phyloP scores from a whole-genome alignment of 2,113 vertebrate genomes.

The Catagonus wagneri region DNA sequence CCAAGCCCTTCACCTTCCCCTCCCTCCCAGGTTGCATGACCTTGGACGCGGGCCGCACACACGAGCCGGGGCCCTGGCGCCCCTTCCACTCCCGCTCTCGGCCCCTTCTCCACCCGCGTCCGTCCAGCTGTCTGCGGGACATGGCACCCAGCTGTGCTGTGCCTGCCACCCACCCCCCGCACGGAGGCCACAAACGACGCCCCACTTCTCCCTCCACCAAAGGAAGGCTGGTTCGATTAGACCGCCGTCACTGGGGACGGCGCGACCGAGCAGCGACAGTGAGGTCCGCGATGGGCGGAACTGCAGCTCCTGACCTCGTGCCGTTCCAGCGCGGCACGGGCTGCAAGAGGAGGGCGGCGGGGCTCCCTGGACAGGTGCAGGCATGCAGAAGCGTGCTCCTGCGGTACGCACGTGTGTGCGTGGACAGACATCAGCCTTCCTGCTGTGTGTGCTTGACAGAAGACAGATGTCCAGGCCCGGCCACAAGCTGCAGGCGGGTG shows the following conservation, averaged over 20 bases:
- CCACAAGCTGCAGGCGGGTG: neutral
- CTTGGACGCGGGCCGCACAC: neutral
- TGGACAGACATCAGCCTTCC: neutral
- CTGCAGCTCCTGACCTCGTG: neutral
- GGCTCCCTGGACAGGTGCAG: accelerated
- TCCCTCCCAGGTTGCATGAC: accelerated
- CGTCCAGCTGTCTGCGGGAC: neutral
- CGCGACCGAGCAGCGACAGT: neutral
- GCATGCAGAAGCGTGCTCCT: neutral
- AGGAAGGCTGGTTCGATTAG: neutral
- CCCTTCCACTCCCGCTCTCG: accelerated
- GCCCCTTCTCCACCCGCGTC: accelerated
- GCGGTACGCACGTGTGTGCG: neutral
- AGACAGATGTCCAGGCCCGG: conserved; percentile 33
- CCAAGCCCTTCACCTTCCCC: neutral
- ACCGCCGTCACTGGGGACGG: neutral
- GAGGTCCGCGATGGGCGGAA: too few species aligned
- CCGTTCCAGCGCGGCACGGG: neutral
- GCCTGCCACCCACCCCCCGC: accelerated
- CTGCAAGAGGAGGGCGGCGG: accelerated
- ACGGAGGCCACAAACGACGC: neutral
- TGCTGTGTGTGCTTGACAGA: neutral
- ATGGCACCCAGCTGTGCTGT: accelerated
- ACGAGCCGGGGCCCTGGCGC: accelerated
- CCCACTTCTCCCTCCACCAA: neutral